Evolutionary conservation across 35 echinoderm and acorn worm genomes (phyloP).

Genomic region (Anneissia japonica): DNA sequence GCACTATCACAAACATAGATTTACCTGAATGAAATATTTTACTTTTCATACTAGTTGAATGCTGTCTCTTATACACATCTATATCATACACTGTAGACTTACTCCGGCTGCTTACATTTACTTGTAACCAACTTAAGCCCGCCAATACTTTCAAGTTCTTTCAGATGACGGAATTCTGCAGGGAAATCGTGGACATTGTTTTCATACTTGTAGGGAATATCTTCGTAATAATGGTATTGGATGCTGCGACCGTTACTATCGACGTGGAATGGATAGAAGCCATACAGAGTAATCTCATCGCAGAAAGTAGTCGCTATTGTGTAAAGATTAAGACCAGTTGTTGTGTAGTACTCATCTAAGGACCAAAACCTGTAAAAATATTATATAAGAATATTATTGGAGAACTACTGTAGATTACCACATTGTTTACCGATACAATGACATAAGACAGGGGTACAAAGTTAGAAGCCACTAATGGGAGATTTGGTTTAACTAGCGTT

Average conservation of each 20-base stretch:
- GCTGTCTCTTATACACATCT: too few relatives aligned
- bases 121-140: background rate
- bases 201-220: background rate
- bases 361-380: conserved; percentile 45
- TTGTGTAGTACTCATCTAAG: conserved; percentile 39
- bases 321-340: conserved; percentile 60
- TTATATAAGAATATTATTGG: too few relatives aligned
- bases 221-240: conserved; percentile 28
- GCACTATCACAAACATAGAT: too few relatives aligned
- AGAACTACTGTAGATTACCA: too few relatives aligned
- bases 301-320: conserved; percentile 61
- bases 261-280: conserved; percentile 49
- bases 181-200: conserved; percentile 25
- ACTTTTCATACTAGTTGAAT: too few relatives aligned
- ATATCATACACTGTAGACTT: too few relatives aligned
- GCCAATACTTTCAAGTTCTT: background rate
- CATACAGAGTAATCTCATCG: conserved; percentile 58
- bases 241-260: background rate
- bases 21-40: too few relatives aligned
- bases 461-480: too few relatives aligned
- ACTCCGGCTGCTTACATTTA: too few relatives aligned
- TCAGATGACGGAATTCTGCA: conserved; percentile 3
- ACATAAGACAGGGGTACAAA: too few relatives aligned
- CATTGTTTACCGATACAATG: too few relatives aligned
- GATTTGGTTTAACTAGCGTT: too few relatives aligned